A percentile compares a stretch with the other conserved stretches of the same genome.
These are phyloP conservation scores for Lagopus leucura DNA, from an alignment of 2,113 vertebrate species.

Conservation along the genomic window DNA sequence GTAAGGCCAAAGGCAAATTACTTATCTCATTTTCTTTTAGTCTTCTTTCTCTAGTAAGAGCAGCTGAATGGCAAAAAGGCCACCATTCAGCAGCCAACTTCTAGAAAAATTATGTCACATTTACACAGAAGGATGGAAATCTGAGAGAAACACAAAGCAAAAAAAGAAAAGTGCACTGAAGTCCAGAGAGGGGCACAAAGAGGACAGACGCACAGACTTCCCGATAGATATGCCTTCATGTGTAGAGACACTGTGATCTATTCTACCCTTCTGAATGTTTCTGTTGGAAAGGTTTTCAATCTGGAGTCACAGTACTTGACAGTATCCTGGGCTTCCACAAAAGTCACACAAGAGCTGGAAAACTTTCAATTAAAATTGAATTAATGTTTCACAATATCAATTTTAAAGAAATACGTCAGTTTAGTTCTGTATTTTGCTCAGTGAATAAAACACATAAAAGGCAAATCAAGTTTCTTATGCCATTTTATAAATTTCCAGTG, in stretches of 20 bases:
- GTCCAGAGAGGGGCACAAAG: fast-evolving
- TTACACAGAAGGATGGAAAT: neutral
- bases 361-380: neutral
- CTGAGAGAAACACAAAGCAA: neutral
- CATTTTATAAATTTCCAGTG: neutral
- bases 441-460: neutral
- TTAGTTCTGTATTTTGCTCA: neutral
- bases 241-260: neutral
- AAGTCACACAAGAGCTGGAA: neutral
- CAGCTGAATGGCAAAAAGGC: neutral
- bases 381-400: neutral
- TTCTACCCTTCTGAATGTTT: neutral
- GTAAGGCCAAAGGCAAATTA: neutral
- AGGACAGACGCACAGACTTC: neutral
- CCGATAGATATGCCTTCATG: no score
- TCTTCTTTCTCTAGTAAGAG: fast-evolving
- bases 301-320: neutral
- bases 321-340: neutral
- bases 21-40: neutral
- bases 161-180: neutral
- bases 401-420: neutral
- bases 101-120: neutral
- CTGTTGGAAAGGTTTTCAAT: neutral
- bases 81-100: neutral
- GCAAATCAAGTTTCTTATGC: fast-evolving